A percentile compares a stretch with the other conserved stretches of the same genome.
phyloP scores from a whole-genome alignment of 2,113 vertebrate species.

The Brachypteracias leptosomus region DNA sequence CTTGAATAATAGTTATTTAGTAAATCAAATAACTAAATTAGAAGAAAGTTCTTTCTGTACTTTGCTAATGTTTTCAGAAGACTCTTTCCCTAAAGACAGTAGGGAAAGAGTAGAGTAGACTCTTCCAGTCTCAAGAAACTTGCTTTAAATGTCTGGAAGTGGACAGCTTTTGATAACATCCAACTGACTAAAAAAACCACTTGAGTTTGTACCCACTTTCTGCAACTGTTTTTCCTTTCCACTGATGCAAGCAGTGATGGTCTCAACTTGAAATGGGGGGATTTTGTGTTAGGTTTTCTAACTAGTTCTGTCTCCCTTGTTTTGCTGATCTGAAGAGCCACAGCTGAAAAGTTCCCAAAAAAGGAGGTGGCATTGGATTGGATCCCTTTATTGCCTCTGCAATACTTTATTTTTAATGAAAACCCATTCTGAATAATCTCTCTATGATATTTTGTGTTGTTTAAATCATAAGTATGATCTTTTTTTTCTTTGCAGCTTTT shows the following conservation, averaged over 20 bases:
- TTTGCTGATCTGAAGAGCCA: background rate
- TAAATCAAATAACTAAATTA: background rate
- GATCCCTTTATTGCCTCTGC: background rate
- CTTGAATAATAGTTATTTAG: background rate
- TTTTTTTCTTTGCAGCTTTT: background rate
- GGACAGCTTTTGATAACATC: background rate
- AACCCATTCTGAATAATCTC: background rate
- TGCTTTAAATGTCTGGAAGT: background rate
- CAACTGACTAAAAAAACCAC: background rate
- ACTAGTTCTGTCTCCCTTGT: background rate
- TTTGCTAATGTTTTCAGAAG: background rate
- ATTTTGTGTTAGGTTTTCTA: background rate
- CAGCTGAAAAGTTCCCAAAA: background rate
- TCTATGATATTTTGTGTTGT: background rate
- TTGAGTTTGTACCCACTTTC: background rate
- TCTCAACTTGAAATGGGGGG: background rate
- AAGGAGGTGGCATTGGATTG: background rate
- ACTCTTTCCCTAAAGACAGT: background rate
- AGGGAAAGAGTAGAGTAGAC: too few species aligned
- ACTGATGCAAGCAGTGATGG: background rate
- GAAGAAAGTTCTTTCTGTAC: background rate
- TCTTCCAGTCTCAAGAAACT: background rate
- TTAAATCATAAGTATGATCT: background rate
- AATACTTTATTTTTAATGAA: background rate
- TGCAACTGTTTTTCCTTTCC: background rate